Percentiles rank a stretch among this genome's conserved stretches.
phyloP scores from a whole-genome alignment of 2,797 vertebrate species.

The Arctocebus calabarensis region DNA sequence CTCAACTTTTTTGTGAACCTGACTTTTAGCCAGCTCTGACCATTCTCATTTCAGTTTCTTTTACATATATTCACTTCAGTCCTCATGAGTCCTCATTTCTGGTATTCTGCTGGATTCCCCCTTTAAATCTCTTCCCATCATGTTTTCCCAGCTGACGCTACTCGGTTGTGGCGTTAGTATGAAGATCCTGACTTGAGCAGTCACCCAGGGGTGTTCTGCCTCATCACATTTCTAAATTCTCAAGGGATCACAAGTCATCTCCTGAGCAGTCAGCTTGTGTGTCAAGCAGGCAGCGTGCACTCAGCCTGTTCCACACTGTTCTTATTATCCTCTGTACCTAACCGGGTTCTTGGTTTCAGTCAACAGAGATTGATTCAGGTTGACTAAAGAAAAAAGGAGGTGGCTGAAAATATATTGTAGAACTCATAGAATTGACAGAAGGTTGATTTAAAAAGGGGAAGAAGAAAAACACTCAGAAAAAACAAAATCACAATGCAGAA shows the following conservation, averaged over 20 bases:
- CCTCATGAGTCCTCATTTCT: background rate
- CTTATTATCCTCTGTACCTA: background rate
- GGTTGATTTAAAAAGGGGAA: slow-evolving; percentile 3
- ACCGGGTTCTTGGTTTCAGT: background rate
- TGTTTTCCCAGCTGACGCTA: background rate
- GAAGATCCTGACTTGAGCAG: background rate
- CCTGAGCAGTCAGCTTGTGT: background rate
- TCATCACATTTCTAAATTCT: background rate
- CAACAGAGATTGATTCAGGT: slow-evolving; percentile 41
- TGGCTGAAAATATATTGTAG: background rate
- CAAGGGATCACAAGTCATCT: background rate
- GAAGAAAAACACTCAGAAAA: background rate
- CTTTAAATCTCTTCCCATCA: background rate
- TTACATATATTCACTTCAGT: background rate
- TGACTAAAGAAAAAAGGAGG: slow-evolving; percentile 7
- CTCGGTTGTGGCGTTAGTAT: background rate
- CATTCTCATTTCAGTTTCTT: background rate
- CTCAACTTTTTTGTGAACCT: background rate
- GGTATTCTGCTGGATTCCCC: background rate
- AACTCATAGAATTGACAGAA: slow-evolving; percentile 4
- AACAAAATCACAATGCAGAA: background rate
- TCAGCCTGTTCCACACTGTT: background rate
- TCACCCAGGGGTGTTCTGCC: background rate
- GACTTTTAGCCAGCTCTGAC: background rate
- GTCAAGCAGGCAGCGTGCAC: background rate